Conservation (phyloP, 2,888 invertebrate genomes). For the Strigamia maritima region DNA sequence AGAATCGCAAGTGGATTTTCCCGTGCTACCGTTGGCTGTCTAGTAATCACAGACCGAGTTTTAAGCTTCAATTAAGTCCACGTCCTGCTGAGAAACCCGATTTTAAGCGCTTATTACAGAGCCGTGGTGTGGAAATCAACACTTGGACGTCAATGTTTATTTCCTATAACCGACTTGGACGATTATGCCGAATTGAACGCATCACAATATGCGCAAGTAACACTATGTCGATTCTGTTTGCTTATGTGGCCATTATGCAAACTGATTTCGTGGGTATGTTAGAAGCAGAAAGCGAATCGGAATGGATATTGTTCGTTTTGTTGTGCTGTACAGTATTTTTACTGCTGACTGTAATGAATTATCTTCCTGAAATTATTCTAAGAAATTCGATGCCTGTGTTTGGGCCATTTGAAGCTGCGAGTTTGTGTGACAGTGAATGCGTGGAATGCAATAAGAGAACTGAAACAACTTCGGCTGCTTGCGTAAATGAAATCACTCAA, state of each 20-base stretch:
- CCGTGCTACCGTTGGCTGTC: conserved; percentile 6
- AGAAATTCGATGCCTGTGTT: not conserved
- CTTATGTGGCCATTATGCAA: not conserved
- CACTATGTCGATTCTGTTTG: not conserved
- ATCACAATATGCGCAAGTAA: not conserved
- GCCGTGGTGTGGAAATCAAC: not conserved
- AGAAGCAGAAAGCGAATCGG: not conserved
- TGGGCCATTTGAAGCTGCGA: not conserved
- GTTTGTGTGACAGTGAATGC: not conserved
- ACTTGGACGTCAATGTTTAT: not conserved
- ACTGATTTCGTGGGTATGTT: not conserved
- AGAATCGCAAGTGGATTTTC: not conserved
- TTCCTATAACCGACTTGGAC: conserved; percentile 1
- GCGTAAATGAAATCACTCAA: not conserved
- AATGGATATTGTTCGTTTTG: not conserved
- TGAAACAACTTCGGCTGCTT: not conserved
- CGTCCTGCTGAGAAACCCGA: too few relatives aligned
- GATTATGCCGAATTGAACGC: not conserved
- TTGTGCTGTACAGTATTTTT: not conserved
- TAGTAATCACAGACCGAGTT: not conserved
- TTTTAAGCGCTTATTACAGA: not conserved
- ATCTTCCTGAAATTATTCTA: not conserved
- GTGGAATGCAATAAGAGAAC: not conserved
- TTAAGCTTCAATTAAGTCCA: not conserved
- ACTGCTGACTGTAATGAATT: not conserved